Base-by-base conservation (phyloP, 2,888 invertebrate genomes). In the Tetranychus piercei region DNA sequence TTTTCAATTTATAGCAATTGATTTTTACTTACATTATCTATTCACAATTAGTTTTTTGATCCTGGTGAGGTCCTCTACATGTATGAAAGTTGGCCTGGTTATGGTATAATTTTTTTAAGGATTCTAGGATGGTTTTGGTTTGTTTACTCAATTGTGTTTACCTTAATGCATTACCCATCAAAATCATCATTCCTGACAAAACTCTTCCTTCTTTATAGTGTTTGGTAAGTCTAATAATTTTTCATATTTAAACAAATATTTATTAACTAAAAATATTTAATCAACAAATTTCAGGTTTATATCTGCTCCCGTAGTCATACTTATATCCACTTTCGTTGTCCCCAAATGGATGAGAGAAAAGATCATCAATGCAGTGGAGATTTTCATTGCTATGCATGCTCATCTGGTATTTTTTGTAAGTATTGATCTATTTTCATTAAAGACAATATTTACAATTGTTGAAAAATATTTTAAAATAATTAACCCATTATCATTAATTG, bases 31-130 rank as follows among this genome's bases (percentile, higher is more conserved):
- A 34, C 0, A n/a, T 8, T 67, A 6, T 23, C 4, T 66, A 20
- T 64, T 45, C 9, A 64, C 15, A 34, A 23, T 44, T 67, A 73
- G 73, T 67, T n/a, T 45, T 94, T 94, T 81, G 94, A 94, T 82
- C 92, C 94, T 0, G 94, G 93, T 1, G 86, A 90, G 82, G 94
- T 95, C 0, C 82, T 93, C 15, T 94, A 94, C 81, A 82, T 92
- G 1, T 94, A 93, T 80, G 94, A 95, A 83, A 92, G 92, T 69
- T 90, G 91, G 0, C 90, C 93, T 0, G 94, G 94, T 0, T 91
- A 92, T 80, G 89, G 89, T 0, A 83, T 94, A 7, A 87, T 93
- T 11, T 85, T 87, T 5, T 82, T 94, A 74, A 86, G 92, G 70
- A 83, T 91, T 0, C 79, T 88, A 0, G 91, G 91, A 0, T 94